phyloP scores from a whole-genome alignment of 2,888 invertebrate species.

The Aquatica leii region DNA sequence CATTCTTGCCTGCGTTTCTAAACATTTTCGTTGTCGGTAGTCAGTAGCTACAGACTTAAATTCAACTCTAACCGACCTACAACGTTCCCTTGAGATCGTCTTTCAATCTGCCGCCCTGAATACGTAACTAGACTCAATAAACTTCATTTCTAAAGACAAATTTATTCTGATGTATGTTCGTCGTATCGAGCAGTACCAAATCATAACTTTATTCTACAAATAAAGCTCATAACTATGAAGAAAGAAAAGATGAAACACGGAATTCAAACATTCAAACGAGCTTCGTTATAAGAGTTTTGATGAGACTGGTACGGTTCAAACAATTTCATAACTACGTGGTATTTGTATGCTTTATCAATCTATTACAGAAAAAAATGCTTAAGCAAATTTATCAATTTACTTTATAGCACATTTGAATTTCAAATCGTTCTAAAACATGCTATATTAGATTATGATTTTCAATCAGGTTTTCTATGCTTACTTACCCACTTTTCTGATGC shows the following conservation, averaged over 20 bases:
- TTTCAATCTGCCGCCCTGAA: slow-evolving; percentile 53
- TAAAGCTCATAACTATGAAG: slow-evolving; percentile 35
- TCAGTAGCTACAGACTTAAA: slow-evolving; percentile 39
- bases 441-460: no score
- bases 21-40: slow-evolving; percentile 38
- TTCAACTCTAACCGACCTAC: slow-evolving; percentile 41
- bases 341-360: slow-evolving; percentile 21
- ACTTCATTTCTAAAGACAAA: slow-evolving; percentile 49
- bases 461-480: no score
- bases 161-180: slow-evolving; percentile 43
- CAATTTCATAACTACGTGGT: slow-evolving; percentile 9
- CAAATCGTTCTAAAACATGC: not conserved
- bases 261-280: slow-evolving; percentile 35
- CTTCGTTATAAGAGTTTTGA: slow-evolving; percentile 34
- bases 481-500: no score
- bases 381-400: slow-evolving; percentile 21
- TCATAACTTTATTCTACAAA: slow-evolving; percentile 37
- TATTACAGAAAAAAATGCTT: slow-evolving; percentile 14
- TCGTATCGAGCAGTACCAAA: slow-evolving; percentile 37
- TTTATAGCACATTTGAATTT: slow-evolving; percentile 13
- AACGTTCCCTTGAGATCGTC: slow-evolving; percentile 50
- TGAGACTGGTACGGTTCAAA: slow-evolving; percentile 30
- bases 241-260: slow-evolving; percentile 31
- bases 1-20: slow-evolving; percentile 34
- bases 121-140: slow-evolving; percentile 51